Evolutionary conservation across 2,113 vertebrate genomes (phyloP).

Genomic region (Odocoileus virginianus): DNA sequence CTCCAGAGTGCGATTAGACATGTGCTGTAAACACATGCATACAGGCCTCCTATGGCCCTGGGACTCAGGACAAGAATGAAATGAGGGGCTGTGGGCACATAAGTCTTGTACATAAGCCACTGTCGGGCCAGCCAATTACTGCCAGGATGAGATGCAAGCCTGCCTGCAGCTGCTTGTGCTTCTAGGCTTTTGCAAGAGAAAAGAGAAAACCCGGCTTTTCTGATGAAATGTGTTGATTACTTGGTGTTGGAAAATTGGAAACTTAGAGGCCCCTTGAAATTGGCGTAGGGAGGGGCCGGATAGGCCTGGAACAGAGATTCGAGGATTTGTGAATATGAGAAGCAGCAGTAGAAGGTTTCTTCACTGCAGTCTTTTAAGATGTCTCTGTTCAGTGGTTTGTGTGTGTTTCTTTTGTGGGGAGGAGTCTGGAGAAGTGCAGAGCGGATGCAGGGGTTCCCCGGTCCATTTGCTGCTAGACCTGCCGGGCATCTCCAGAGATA

Average conservation of each 20-base stretch:
- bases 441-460: background rate
- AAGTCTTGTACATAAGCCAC: background rate
- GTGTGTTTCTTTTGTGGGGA: background rate
- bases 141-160: rapidly evolving
- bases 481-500: background rate
- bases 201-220: background rate
- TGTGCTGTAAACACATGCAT: background rate
- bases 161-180: background rate
- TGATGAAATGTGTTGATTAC: background rate
- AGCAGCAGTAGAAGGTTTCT: background rate
- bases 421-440: background rate
- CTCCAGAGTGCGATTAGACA: background rate
- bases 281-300: rapidly evolving
- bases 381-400: background rate
- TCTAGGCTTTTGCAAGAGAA: background rate
- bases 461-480: background rate
- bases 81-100: rapidly evolving
- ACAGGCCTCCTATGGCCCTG: background rate
- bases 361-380: background rate
- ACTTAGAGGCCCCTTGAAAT: background rate
- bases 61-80: background rate
- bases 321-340: background rate
- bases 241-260: background rate
- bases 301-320: background rate
- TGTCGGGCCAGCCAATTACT: background rate